Percentiles rank a stretch among this genome's conserved stretches.
phyloP scores from a whole-genome alignment of 2,797 vertebrate genomes.

The Esox masquinongy region DNA sequence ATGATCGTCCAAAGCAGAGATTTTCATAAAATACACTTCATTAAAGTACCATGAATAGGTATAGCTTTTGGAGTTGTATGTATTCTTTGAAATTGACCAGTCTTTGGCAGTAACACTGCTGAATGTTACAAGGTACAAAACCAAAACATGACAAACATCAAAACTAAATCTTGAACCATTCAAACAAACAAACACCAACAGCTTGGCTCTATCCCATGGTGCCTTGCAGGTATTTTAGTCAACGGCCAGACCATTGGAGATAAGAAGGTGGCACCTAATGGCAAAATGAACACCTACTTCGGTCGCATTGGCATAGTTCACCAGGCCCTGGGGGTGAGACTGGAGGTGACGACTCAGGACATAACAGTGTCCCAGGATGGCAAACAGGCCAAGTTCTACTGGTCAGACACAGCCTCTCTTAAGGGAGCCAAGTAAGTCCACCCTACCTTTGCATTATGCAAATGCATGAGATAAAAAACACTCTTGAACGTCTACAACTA shows the following conservation, averaged over 20 bases:
- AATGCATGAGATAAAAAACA: not conserved
- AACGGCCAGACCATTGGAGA: conserved; percentile 88
- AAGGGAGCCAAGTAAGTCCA: conserved; percentile 63
- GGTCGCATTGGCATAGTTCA: conserved; percentile 84
- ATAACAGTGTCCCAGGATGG: conserved; percentile 74
- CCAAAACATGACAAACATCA: not conserved
- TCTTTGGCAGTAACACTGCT: not conserved
- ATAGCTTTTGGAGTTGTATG: not conserved
- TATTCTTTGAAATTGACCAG: not conserved
- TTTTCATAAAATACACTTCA: not conserved
- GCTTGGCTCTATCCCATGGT: not conserved
- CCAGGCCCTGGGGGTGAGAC: conserved; percentile 69
- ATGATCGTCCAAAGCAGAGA: not conserved
- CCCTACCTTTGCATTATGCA: not conserved
- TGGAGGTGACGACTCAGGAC: conserved; percentile 81
- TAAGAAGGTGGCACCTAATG: conserved; percentile 63
- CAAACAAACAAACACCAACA: not conserved
- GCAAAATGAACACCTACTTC: conserved; percentile 83
- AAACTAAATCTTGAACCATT: not conserved
- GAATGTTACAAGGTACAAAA: not conserved
- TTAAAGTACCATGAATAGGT: not conserved
- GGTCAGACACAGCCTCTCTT: conserved; percentile 76
- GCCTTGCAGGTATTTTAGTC: conserved; percentile 79
- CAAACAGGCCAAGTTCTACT: conserved; percentile 70
- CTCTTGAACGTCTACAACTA: too few relatives aligned